Evolutionary conservation across 2,113 vertebrate genomes (phyloP).

Genomic region (Amblyornis subalaris): DNA sequence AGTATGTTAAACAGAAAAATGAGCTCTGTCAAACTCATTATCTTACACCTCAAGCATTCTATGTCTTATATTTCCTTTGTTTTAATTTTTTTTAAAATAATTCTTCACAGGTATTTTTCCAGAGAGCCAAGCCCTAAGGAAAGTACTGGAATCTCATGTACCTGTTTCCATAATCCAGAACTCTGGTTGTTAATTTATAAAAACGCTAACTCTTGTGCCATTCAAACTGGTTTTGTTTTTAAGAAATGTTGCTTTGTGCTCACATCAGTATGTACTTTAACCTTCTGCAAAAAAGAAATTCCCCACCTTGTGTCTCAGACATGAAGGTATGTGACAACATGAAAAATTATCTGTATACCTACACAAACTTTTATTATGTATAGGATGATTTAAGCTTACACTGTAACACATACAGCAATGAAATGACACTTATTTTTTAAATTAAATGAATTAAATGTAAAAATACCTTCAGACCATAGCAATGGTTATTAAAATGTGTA

Average conservation of each 20-base stretch:
- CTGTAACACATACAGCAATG: conserved; percentile 57
- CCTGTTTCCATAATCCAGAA: conserved; percentile 60
- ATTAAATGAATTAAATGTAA: conserved; percentile 65
- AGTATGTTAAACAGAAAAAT: neutral
- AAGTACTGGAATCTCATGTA: conserved; percentile 66
- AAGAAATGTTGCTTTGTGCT: conserved; percentile 64
- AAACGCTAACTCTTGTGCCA: conserved; percentile 67
- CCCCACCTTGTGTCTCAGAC: conserved; percentile 13
- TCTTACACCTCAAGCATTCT: neutral
- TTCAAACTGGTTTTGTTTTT: conserved; percentile 63
- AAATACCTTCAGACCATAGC: conserved; percentile 62
- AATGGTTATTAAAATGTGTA: conserved; percentile 67
- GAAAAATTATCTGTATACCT: conserved; percentile 52
- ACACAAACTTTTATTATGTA: conserved; percentile 39
- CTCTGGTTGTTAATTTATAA: conserved; percentile 72
- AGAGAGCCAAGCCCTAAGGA: conserved; percentile 89
- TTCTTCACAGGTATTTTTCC: conserved; percentile 87
- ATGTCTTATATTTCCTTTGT: neutral
- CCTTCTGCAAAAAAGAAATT: conserved; percentile 42
- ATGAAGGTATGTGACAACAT: conserved; percentile 59
- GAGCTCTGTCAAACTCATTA: neutral
- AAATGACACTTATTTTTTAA: conserved; percentile 72
- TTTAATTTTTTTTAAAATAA: neutral
- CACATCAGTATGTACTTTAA: conserved; percentile 53
- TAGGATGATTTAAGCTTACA: conserved; percentile 55